These are phyloP conservation scores for Tapirus terrestris DNA, from an alignment of 2,113 vertebrate species.

Conservation along the genomic window DNA sequence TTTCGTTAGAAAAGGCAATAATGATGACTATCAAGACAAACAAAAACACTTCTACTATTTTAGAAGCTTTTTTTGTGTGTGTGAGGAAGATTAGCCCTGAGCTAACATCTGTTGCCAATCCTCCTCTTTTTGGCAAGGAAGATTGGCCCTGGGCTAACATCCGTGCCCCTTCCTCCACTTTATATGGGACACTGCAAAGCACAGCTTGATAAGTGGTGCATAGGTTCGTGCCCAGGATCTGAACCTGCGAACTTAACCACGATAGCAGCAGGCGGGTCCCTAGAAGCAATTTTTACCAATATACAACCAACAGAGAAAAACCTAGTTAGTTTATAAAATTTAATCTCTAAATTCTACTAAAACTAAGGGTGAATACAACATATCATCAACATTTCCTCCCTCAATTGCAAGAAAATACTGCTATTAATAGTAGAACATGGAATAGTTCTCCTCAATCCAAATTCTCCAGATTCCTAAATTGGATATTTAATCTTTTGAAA, in stretches of 20 bases:
- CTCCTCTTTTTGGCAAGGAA: too few species aligned
- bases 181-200: too few species aligned
- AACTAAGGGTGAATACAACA: background rate
- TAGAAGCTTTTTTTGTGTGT: too few species aligned
- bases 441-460: background rate
- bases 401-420: slow-evolving; percentile 6
- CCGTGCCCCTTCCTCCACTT: too few species aligned
- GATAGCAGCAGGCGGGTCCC: background rate
- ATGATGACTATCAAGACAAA: background rate
- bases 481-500: background rate
- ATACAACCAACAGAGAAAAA: slow-evolving; percentile 30
- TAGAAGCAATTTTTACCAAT: background rate
- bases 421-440: slow-evolving; percentile 25
- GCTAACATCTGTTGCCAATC: too few species aligned
- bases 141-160: too few species aligned
- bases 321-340: background rate
- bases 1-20: background rate
- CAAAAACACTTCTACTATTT: background rate
- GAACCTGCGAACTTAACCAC: too few species aligned
- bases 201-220: too few species aligned
- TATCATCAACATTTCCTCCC: slow-evolving; percentile 33
- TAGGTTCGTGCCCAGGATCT: too few species aligned
- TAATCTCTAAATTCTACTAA: slow-evolving; percentile 1
- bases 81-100: too few species aligned
- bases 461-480: background rate